phyloP scores from a whole-genome alignment of 2,888 invertebrate genomes.

The Acleris sparsana region DNA sequence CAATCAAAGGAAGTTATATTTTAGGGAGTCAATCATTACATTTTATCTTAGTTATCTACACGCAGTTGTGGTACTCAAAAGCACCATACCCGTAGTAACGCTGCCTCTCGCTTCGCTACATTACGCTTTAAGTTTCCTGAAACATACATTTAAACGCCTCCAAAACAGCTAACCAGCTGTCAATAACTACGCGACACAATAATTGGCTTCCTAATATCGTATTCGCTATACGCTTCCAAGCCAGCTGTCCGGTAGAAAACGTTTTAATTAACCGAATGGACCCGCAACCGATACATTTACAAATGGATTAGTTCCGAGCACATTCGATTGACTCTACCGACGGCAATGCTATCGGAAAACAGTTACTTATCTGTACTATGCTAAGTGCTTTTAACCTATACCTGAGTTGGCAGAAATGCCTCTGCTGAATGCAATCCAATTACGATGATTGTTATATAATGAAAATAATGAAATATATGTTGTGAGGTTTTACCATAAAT shows the following conservation, averaged over 20 bases:
- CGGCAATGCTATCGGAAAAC: constrained; percentile 15
- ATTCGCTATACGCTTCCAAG: constrained; percentile 12
- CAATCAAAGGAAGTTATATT: too few relatives aligned
- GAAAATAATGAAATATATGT: too few relatives aligned
- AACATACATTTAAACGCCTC: too few relatives aligned
- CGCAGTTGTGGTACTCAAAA: too few relatives aligned
- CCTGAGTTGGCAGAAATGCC: not conserved
- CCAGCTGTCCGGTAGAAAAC: constrained; percentile 49
- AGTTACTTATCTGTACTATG: constrained; percentile 21
- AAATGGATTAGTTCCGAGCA: constrained; percentile 73
- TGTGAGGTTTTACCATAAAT: too few relatives aligned
- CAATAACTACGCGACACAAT: constrained; percentile 9
- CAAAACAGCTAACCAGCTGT: not conserved
- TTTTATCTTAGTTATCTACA: too few relatives aligned
- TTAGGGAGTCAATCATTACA: too few relatives aligned
- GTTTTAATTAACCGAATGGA: constrained; percentile 79
- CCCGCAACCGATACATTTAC: constrained; percentile 45
- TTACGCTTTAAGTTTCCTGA: too few relatives aligned
- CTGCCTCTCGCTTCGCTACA: too few relatives aligned
- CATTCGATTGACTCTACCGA: constrained; percentile 27
- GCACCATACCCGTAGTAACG: too few relatives aligned
- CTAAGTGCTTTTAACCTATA: constrained; percentile 6
- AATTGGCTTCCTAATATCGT: constrained; percentile 27
- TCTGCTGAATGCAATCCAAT: too few relatives aligned
- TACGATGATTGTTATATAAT: too few relatives aligned